Conservation (phyloP, 2,797 vertebrate genomes). For the Antennarius maculatus region DNA sequence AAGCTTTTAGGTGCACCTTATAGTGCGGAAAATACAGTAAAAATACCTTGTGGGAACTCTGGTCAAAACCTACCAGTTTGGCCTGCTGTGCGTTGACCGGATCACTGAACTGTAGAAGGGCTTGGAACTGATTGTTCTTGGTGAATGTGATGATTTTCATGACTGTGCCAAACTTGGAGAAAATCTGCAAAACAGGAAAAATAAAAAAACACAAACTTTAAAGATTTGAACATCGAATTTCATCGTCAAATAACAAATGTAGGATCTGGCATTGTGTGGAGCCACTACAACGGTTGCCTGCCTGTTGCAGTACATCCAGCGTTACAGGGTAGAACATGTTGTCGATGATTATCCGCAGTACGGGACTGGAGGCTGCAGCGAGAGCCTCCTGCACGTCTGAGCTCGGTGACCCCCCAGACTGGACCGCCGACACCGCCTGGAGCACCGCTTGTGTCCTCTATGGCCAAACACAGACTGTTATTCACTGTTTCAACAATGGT, state of each 20-base stretch:
- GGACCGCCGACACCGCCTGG: conserved; percentile 91
- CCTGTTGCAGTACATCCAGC: conserved; percentile 97
- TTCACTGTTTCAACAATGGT: background rate
- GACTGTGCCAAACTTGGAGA: conserved; percentile 98
- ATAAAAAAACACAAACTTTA: background rate
- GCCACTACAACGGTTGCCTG: conserved; percentile 32
- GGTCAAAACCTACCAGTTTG: conserved; percentile 87
- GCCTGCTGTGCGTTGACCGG: conserved; percentile 95
- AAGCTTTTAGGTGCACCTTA: too few species aligned
- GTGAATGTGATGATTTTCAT: conserved; percentile 99
- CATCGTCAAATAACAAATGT: background rate
- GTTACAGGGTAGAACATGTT: conserved; percentile 99
- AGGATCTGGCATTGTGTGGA: background rate
- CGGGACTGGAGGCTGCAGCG: conserved; percentile 91
- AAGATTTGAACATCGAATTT: background rate
- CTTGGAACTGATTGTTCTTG: conserved; percentile 99
- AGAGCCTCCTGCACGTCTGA: conserved; percentile 90
- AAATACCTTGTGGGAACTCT: too few species aligned
- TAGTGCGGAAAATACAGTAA: too few species aligned
- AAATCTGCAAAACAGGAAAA: conserved; percentile 85
- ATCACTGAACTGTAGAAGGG: conserved; percentile 94
- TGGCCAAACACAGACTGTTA: conserved; percentile 19
- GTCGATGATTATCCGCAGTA: conserved; percentile 97
- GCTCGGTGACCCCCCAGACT: conserved; percentile 89
- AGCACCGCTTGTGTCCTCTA: conserved; percentile 92